phyloP scores from a whole-genome alignment of 2,888 invertebrate species.

The Yponomeuta sedellus region DNA sequence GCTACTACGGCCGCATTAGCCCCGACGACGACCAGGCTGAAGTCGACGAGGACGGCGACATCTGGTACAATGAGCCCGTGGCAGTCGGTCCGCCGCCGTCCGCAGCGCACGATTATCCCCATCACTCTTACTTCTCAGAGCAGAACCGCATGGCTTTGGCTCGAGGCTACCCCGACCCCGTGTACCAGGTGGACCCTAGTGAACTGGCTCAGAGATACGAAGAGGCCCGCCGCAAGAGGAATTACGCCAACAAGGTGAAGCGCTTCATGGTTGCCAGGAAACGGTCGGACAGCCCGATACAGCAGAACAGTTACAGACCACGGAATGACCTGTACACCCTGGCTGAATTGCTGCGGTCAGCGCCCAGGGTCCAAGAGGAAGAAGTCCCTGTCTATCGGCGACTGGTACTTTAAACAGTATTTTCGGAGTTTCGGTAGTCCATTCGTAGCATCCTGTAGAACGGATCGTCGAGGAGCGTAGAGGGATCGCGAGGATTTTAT shows the following conservation, averaged over 20 bases:
- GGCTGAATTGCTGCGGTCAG: constrained; percentile 73
- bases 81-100: constrained; percentile 54
- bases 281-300: constrained; percentile 59
- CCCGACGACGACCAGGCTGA: constrained; percentile 69
- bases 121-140: constrained; percentile 67
- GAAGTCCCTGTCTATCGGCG: constrained; percentile 78
- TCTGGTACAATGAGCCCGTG: constrained; percentile 78
- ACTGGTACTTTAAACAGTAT: constrained; percentile 72
- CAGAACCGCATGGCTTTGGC: constrained; percentile 62
- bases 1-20: constrained; percentile 57
- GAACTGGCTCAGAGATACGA: constrained; percentile 64
- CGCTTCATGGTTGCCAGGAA: constrained; percentile 80
- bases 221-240: constrained; percentile 67
- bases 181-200: constrained; percentile 59
- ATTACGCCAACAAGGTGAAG: constrained; percentile 71
- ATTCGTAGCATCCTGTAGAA: constrained; percentile 19
- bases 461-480: constrained; percentile 1
- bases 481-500: neutral
- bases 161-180: constrained; percentile 59
- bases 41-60: constrained; percentile 71
- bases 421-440: constrained; percentile 25
- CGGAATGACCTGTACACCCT: constrained; percentile 78
- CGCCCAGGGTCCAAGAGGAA: constrained; percentile 71
- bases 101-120: constrained; percentile 44
- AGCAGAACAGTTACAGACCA: constrained; percentile 63